Evolutionary conservation across 2,888 invertebrate genomes (phyloP), one percentile per base, ranked within the genome.

Genomic region (Lumbricus terrestris): DNA sequence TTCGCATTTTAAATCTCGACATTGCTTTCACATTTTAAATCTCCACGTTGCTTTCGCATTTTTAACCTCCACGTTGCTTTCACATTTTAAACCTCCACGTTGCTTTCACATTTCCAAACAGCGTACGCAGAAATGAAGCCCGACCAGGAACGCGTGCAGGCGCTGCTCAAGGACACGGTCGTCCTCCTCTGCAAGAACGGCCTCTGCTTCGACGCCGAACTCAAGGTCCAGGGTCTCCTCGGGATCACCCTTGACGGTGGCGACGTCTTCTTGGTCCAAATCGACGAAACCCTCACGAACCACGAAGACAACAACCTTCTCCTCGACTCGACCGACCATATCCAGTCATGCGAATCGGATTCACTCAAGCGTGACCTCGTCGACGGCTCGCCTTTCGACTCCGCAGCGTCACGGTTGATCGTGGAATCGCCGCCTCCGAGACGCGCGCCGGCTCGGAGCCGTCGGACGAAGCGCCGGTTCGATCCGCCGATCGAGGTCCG

Each of bases 151-250:
- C 29, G 85, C 13, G 85, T 85, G 23, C 34, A 85, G 85, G 23
- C 85, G 5, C 29, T 85, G 37, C 85, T 85, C 0, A 37, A 34
- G 34, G 85, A 85, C 35, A 85, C 85, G 1, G 85, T 85, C 16
- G 37, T 85, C 4, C 85, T 85, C 35, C 85, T 85, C n/a, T 85
- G 85, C 85, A 85, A 85, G 85, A 85, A 85, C 15, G 85, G 85
- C 16, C 37, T 85, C 6, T 85, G 85, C 37, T 85, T 85, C 37
- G 35, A 20, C 20, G 6, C 85, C 3, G 85, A 85, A 35, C 16
- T 85, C 11, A 85, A 85, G 23, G 85, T 85, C 35, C 85, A 85
- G 35, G 85, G 85, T 18, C 85, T 85, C 16, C 85, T 85, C 8
- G 85, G 85, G 18, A 85, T 85, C 16, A 85, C 85, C 34, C 85